Base-by-base conservation (phyloP, 2,113 vertebrate species). In the Gracilinanus agilis region DNA sequence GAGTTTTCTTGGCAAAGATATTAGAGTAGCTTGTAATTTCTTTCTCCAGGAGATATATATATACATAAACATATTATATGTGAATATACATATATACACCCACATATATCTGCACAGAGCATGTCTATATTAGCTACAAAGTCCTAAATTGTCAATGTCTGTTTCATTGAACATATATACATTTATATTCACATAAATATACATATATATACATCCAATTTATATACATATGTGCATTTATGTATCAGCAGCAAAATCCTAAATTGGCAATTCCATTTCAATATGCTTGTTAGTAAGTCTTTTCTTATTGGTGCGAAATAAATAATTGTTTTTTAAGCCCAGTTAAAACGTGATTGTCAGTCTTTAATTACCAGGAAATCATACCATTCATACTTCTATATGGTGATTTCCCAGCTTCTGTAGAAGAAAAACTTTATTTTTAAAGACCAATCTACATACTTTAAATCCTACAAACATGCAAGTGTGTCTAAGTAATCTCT, bases 401-500 rank as follows among this genome's bases (percentile, higher is more conserved):
- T 92, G 49, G 34, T 90, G 27, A 54, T 90, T 54, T 94, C 83
- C 61, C 49, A 27, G 53, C 24, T 9, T 92, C 9, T 54, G 23
- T 54, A 91, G 49, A 83, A 90, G 25, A 55, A 61, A 29, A 29
- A 67, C 24, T 56, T 92, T 40, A 54, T 89, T 94, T 40, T 95
- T 91, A 61, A 91, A 92, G 67, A 19, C 34, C n/a, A 40, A 23
- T 83, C 40, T 40, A 83, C n/a, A 21, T 40, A 83, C 67, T 83
- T 83, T 44, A 94, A 94, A 96, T 93, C 83, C 92, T 88, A 94
- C 54, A 90, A 92, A 56, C 6, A 61, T 16, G 29, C 89, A 90
- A 95, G 53, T 49, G 89, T 56, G 92, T 97, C 94, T 91, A 97
- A 94, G 91, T 95, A 93, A 94, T 90, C 27, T 61, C 88, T 96